Base-by-base conservation (phyloP, 2,797 vertebrate genomes). In the Acropternis orthonyx region DNA sequence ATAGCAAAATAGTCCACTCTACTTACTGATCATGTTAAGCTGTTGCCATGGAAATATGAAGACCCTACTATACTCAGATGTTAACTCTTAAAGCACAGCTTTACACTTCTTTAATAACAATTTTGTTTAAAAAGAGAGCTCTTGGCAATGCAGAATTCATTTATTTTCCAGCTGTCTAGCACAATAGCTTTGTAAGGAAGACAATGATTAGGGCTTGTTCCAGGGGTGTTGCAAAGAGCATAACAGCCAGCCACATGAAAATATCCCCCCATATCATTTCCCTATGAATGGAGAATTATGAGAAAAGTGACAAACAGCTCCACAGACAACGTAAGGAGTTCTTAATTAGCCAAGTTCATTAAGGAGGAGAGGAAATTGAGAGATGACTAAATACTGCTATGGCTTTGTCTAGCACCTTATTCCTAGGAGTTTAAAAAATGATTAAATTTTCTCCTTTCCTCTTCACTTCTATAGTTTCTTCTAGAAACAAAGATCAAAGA, bases 31-130 rank as follows among this genome's bases (percentile, higher is more conserved):
- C 96, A 95, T 95, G 94, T 92, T 96, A 97, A 96, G 85, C 89
- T 93, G 96, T 97, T 97, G 88, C 96, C 95, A 97, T 97, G 95
- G 96, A 92, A 95, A 97, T 95, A 49, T 61, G 67, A 88, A 90
- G 91, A 95, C 92, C 88, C 77, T 92, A 88, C 80, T 59, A 75
- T 32, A 92, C 37, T 93, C 89, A 86, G 69, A 90, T 61, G 41
- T 96, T 97, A 97, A 96, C 92, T 93, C 94, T 92, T 94, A 43
- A 84, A 94, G 89, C 41, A 79, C 79, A 93, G 88, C 63, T 90
- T 92, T 81, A 59, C 24, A 48, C 13, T 76, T 44, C 62, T 67
- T 66, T 76, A 89, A 74, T 59, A 79, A 7, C 30, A 59, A 6
- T 89, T 93, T 73, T 78, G 14, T 81, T 93, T 88, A 69, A 79